phyloP scores from a whole-genome alignment of 1,140 invertebrate genomes.

The Tetranychus cinnabarinus region DNA sequence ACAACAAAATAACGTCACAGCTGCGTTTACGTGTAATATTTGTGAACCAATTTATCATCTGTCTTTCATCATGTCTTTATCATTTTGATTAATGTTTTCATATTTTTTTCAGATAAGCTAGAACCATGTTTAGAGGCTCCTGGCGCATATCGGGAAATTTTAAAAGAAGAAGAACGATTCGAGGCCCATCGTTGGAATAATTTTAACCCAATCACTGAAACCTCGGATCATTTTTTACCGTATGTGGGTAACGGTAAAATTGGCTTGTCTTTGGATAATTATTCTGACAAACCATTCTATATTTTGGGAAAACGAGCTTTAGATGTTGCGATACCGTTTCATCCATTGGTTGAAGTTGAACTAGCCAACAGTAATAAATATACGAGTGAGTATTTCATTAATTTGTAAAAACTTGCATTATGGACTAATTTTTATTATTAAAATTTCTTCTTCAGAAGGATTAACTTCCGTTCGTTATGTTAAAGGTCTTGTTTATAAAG shows the following conservation, averaged over 20 bases:
- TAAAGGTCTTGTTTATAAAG: background rate
- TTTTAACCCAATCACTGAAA: slow-evolving; percentile 9
- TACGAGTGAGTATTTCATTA: slow-evolving; percentile 31
- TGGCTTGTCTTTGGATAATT: slow-evolving; percentile 15
- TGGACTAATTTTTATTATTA: slow-evolving; percentile 3
- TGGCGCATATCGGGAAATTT: too few relatives aligned
- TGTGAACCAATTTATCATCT: too few relatives aligned
- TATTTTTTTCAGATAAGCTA: background rate
- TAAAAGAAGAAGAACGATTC: background rate
- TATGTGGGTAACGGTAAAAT: slow-evolving; percentile 14
- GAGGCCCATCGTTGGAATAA: background rate
- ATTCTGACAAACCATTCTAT: slow-evolving; percentile 18
- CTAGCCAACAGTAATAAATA: slow-evolving; percentile 20
- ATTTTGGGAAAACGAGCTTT: slow-evolving; percentile 35
- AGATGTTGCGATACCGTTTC: slow-evolving; percentile 40
- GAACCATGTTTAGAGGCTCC: background rate
- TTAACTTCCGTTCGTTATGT: slow-evolving; percentile 7
- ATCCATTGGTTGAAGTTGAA: slow-evolving; percentile 38
- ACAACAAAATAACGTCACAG: too few relatives aligned
- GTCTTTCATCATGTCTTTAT: too few relatives aligned
- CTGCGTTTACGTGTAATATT: too few relatives aligned
- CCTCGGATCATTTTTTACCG: slow-evolving; percentile 33
- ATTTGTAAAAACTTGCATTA: slow-evolving; percentile 4
- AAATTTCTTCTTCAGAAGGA: slow-evolving; percentile 1
- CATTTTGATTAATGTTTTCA: too few relatives aligned